phyloP scores from a whole-genome alignment of 1,140 invertebrate species.

The Trypoxylus dichotomus region DNA sequence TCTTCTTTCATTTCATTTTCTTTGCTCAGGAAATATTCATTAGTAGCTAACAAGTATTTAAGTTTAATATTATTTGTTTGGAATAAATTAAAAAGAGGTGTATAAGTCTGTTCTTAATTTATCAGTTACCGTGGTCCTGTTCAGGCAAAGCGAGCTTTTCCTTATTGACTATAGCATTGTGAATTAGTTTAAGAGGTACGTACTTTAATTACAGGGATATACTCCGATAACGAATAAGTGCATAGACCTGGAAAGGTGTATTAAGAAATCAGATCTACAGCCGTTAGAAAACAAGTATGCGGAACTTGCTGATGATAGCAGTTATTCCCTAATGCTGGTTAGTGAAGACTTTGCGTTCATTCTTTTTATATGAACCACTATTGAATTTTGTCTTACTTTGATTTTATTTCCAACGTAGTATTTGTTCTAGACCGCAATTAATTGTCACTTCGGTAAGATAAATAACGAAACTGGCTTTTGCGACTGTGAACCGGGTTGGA shows the following conservation, averaged over 20 bases:
- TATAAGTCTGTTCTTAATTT: too few relatives aligned
- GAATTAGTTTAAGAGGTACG: too few relatives aligned
- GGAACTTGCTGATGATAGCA: neutral
- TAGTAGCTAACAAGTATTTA: too few relatives aligned
- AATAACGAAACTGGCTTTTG: slow-evolving; percentile 43
- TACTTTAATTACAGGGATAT: slow-evolving; percentile 6
- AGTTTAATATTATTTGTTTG: too few relatives aligned
- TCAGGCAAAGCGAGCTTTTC: too few relatives aligned
- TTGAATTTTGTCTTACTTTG: neutral
- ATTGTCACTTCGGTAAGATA: slow-evolving; percentile 46
- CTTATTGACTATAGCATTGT: too few relatives aligned
- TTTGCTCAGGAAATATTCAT: too few relatives aligned
- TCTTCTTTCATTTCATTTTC: too few relatives aligned
- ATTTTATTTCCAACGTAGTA: neutral
- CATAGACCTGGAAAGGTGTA: slow-evolving; percentile 27
- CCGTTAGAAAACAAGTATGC: slow-evolving; percentile 26
- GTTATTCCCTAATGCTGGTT: slow-evolving; percentile 18
- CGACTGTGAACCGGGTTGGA: slow-evolving; percentile 45
- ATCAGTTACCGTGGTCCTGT: too few relatives aligned
- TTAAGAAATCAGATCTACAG: slow-evolving; percentile 12
- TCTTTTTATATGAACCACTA: neutral
- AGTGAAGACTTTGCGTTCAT: neutral
- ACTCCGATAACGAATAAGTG: slow-evolving; percentile 30
- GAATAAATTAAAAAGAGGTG: too few relatives aligned
- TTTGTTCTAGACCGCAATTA: slow-evolving; percentile 37